These are phyloP conservation scores for Agrypnus murinus DNA, from an alignment of 2,888 invertebrate species.

Conservation along the genomic window DNA sequence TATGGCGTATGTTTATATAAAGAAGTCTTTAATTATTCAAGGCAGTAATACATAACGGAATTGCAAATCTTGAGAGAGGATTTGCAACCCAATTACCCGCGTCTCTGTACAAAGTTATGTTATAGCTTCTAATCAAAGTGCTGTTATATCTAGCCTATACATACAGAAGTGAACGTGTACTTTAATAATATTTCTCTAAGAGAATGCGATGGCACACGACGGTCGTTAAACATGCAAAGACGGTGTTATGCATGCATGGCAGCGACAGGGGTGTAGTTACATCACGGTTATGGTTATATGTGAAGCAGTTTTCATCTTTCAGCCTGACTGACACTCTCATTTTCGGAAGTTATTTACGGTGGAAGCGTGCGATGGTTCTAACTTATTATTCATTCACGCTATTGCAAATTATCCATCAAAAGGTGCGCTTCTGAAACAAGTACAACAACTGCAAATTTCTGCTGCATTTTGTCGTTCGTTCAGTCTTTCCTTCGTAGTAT, in stretches of 20 bases:
- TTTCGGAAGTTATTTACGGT: slow-evolving; percentile 58
- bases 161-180: slow-evolving; percentile 43
- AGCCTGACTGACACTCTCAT: slow-evolving; percentile 60
- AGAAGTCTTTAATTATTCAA: too few species aligned
- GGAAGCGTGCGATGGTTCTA: slow-evolving; percentile 55
- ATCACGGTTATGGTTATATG: slow-evolving; percentile 59
- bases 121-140: slow-evolving; percentile 41
- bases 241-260: slow-evolving; percentile 58
- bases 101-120: not conserved
- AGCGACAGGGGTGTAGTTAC: slow-evolving; percentile 58
- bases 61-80: too few species aligned
- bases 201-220: slow-evolving; percentile 48
- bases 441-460: slow-evolving; percentile 47
- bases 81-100: too few species aligned
- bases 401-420: slow-evolving; percentile 68
- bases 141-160: slow-evolving; percentile 22
- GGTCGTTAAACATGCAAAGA: slow-evolving; percentile 53
- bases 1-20: too few species aligned
- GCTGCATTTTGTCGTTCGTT: slow-evolving; percentile 39
- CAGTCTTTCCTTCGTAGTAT: too few species aligned
- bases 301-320: slow-evolving; percentile 54
- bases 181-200: slow-evolving; percentile 50
- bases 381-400: slow-evolving; percentile 67
- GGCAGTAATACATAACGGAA: too few species aligned
- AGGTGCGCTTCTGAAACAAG: slow-evolving; percentile 52